phyloP scores from a whole-genome alignment of 2,113 vertebrate genomes.

The Setophaga petechia region DNA sequence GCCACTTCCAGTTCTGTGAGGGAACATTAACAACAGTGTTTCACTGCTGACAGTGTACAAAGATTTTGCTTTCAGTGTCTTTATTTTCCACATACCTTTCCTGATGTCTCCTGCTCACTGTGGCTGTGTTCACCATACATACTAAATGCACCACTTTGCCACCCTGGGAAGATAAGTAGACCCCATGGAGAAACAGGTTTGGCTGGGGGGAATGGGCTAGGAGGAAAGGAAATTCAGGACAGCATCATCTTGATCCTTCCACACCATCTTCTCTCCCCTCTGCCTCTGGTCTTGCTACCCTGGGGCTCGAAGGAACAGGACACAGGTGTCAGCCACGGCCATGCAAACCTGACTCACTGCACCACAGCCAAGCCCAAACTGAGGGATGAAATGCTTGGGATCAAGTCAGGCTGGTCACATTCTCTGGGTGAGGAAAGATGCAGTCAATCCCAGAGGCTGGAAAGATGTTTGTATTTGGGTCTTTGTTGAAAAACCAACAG shows the following conservation, averaged over 20 bases:
- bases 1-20: background rate
- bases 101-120: background rate
- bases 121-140: background rate
- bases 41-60: background rate
- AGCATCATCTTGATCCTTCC: background rate
- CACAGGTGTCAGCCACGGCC: background rate
- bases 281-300: accelerated
- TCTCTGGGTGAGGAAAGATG: background rate
- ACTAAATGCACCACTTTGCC: background rate
- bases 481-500: background rate
- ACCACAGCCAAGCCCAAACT: background rate
- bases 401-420: background rate
- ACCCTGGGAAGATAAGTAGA: background rate
- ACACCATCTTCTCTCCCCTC: background rate
- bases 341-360: background rate
- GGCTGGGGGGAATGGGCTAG: background rate
- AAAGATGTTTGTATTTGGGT: background rate
- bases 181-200: background rate
- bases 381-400: accelerated
- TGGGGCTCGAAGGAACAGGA: background rate
- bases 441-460: accelerated
- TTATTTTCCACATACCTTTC: background rate
- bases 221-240: background rate
- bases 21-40: background rate
- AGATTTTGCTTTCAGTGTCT: background rate